Base-by-base conservation (phyloP, 2,888 invertebrate species). In the Trissolcus japonicus region DNA sequence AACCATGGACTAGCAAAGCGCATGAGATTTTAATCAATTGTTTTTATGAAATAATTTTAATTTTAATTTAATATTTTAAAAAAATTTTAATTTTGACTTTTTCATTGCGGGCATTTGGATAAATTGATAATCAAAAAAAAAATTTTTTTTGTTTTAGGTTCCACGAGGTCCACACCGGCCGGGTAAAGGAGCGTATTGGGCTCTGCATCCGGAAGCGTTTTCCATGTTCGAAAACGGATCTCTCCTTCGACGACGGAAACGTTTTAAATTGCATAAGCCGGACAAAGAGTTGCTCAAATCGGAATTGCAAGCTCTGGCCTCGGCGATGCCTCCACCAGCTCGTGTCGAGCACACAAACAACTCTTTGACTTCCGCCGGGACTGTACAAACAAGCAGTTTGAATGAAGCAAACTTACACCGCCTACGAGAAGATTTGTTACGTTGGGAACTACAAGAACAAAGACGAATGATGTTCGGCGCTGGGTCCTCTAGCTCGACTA, bases 151-250 rank as follows among this genome's bases (percentile, higher is more conserved):
- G 51, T 87, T 85, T 1, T 83, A 89, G 90, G 94, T 96, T 77
- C 96, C 95, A 25, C 90, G 94, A 40, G 90, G 94, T 67, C 94
- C 94, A 0, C 95, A 94, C 89, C 90, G 94, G 48, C 95, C 95
- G 0, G 95, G 95, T 48, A 95, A 95, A 90, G 95, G 95, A n/a
- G 94, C 94, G 46, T 95, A 94, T 87, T 95, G 95, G 95, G 94
- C 95, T 0, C 90, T 95, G 53, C 95, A 95, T 86, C 95, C 95
- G 9, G 93, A 93, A 56, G 94, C 94, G 35, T 91, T 94, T 76
- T 94, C 94, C 86, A 95, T 95, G 95, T 95, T 95, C 89, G 95
- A 97, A 87, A 97, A 97, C 89, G 97, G 97, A 19, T 94, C 94
- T 61, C 92, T 95, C 73, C 90, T 96, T 40, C 90, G 96, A 29